phyloP scores from a whole-genome alignment of 2,888 invertebrate genomes.

The Empis livida region DNA sequence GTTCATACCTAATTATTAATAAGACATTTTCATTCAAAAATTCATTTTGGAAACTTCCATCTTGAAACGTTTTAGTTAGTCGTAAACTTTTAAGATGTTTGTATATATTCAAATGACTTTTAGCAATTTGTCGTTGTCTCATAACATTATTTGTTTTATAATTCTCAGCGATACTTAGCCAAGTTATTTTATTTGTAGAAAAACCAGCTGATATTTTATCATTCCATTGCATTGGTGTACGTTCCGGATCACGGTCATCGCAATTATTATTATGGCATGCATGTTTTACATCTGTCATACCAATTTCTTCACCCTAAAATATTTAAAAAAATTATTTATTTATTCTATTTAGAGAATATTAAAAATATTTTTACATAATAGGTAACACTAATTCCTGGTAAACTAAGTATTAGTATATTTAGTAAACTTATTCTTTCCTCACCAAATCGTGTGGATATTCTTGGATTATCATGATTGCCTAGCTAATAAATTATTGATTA shows the following conservation, averaged over 20 bases:
- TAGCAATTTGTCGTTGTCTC: slow-evolving; percentile 37
- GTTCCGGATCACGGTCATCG: slow-evolving; percentile 39
- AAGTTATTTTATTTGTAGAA: slow-evolving; percentile 42
- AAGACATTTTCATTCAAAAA: no score
- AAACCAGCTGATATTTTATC: slow-evolving; percentile 42
- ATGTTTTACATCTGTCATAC: slow-evolving; percentile 41
- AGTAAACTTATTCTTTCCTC: slow-evolving; percentile 49
- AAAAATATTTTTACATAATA: slow-evolving; percentile 46
- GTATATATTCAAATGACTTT: slow-evolving; percentile 47
- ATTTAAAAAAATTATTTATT: neutral
- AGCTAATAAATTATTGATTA: slow-evolving; percentile 14
- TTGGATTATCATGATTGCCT: slow-evolving; percentile 53
- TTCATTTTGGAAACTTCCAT: no score
- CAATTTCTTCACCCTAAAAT: slow-evolving; percentile 52
- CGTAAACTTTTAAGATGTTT: slow-evolving; percentile 21
- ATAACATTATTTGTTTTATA: slow-evolving; percentile 45
- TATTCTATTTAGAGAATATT: neutral
- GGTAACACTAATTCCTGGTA: slow-evolving; percentile 67
- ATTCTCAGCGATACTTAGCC: slow-evolving; percentile 55
- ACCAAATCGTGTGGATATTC: slow-evolving; percentile 50
- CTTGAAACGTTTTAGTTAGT: neutral
- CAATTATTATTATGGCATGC: slow-evolving; percentile 38
- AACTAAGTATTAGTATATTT: slow-evolving; percentile 52
- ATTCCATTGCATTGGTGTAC: slow-evolving; percentile 51
- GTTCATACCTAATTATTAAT: no score